A percentile compares a stretch with the other conserved stretches of the same genome.
These are phyloP conservation scores for Himalopsyche kuldschensis DNA, from an alignment of 2,888 invertebrate genomes.

Conservation along the genomic window DNA sequence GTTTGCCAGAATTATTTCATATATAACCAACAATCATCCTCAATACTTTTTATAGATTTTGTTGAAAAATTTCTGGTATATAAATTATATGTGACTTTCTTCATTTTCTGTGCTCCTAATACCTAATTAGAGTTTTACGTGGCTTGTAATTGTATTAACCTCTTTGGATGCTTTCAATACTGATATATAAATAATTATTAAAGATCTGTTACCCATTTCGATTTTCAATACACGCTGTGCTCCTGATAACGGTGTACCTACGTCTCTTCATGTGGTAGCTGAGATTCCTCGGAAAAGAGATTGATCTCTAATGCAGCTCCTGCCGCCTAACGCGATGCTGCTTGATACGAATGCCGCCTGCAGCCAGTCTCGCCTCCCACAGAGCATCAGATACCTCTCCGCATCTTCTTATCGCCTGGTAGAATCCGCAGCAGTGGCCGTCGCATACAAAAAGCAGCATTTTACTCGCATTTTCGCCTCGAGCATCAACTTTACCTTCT, in stretches of 20 bases:
- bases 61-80: no score
- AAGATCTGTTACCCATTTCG: no score
- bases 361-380: constrained; percentile 32
- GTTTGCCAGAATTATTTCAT: no score
- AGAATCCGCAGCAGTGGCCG: constrained; percentile 23
- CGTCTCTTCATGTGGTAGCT: constrained; percentile 3
- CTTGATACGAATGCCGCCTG: constrained; percentile 12
- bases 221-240: neutral
- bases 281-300: constrained; percentile 25
- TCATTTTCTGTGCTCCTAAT: no score
- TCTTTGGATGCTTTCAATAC: no score
- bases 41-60: no score
- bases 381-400: constrained; percentile 30
- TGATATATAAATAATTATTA: no score
- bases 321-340: constrained; percentile 34
- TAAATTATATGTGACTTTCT: no score
- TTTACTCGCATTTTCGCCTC: constrained; percentile 15
- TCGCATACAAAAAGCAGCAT: constrained; percentile 11
- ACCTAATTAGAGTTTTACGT: no score
- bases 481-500: neutral
- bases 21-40: no score
- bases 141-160: no score
- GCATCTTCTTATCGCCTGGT: constrained; percentile 25
- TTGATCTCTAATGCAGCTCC: constrained; percentile 35
- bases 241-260: neutral